These are phyloP conservation scores for Neodiprion lecontei DNA, from an alignment of 1,140 invertebrate species.

Conservation along the genomic window DNA sequence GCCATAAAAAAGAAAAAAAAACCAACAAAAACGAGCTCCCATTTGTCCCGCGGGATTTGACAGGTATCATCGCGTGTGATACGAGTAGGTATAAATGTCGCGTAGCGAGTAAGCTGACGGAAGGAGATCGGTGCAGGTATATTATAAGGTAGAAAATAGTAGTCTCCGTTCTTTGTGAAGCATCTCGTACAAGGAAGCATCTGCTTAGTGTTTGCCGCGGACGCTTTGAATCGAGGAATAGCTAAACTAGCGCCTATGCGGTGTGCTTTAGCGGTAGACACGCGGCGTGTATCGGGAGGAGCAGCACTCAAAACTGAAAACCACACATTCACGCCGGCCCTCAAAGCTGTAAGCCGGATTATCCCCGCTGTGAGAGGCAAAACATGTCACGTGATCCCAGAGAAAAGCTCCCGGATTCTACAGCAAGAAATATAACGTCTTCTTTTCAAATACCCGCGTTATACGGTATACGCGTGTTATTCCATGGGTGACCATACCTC, in stretches of 20 bases:
- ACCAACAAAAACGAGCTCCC: no score
- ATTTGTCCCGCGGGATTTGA: no score
- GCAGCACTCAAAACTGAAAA: neutral
- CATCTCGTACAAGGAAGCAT: conserved; percentile 48
- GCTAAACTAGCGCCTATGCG: neutral
- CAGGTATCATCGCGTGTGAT: no score
- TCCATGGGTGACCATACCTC: no score
- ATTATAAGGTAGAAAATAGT: no score
- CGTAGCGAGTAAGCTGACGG: no score
- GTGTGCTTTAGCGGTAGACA: conserved; percentile 16
- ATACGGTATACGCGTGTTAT: no score
- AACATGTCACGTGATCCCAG: conserved; percentile 45
- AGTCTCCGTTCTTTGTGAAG: conserved; percentile 19
- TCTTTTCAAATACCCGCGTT: neutral
- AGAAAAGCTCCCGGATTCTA: conserved; percentile 34
- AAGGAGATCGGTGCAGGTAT: no score
- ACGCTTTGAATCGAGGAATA: conserved; percentile 38
- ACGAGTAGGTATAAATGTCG: no score
- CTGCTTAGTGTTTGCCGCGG: conserved; percentile 53
- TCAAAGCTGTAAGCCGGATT: conserved; percentile 18
- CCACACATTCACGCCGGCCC: neutral
- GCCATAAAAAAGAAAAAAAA: no score
- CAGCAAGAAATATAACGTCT: neutral
- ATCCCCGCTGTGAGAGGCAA: conserved; percentile 41
- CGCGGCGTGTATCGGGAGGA: conserved; percentile 10